Base-by-base conservation (phyloP, 1,140 invertebrate species). In the Diachasmimorpha longicaudata region DNA sequence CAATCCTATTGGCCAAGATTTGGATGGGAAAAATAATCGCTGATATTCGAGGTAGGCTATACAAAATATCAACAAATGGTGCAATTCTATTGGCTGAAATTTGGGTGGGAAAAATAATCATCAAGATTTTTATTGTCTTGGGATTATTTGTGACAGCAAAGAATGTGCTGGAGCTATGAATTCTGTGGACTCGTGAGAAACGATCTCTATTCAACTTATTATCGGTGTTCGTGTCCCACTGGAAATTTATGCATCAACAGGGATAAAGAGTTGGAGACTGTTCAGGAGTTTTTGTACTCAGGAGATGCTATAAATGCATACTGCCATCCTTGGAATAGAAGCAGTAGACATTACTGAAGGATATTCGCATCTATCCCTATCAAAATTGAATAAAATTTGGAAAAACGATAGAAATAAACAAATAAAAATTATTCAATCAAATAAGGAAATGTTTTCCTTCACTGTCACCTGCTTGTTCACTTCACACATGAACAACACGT, bases 171-270 rank as follows among this genome's bases (percentile, higher is more conserved):
- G 6, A 80, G 75, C 4, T 79, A 82, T 6, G 89, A 91, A 4
- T 89, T 90, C 74, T 92, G 91, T 81, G 91, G 90, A 23, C 79
- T 83, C 16, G 81, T 85, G 69, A 79, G 85, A 74, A 42, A 79
- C 21, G 91, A 93, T 72, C 82, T 91, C 1, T 91, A 90, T 70
- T 91, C 92, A 14, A 88, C 91, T 19, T 93, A 93, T 81, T 91
- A 93, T 76, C 90, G 88, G 14, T 93, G 92, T 76, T 86, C 90
- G 14, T 94, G 93, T 76, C 92, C 93, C 0, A 79, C 81, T 71
- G 89, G 89, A 11, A 90, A 92, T 76, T 86, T 92, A 44, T 93
- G 93, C 75, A 89, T 90, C 66, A 90, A 89, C 46, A 88, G 90
- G 48, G 83, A 91, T 37, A 81, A 87, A 37, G 81, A 84, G 13